These are phyloP conservation scores for Tetrapedia diversipes DNA, from an alignment of 2,888 invertebrate species.

Conservation along the genomic window DNA sequence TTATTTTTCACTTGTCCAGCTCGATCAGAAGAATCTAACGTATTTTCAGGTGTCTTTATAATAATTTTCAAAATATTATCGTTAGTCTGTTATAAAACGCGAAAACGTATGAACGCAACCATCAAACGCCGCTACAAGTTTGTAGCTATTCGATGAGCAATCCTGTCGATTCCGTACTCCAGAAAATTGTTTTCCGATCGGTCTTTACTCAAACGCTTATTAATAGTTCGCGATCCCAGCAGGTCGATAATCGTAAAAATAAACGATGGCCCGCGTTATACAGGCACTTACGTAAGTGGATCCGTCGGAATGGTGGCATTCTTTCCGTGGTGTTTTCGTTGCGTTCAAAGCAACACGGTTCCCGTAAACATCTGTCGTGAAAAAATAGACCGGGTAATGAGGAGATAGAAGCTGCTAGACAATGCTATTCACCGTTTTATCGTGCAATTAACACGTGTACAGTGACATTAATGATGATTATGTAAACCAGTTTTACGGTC, in stretches of 20 bases:
- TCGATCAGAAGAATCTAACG: too few species aligned
- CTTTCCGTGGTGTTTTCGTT: constrained; percentile 47
- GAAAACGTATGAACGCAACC: background rate
- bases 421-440: background rate
- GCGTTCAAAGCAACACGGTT: constrained; percentile 51
- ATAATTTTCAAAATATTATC: background rate
- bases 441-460: background rate
- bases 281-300: constrained; percentile 55
- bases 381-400: constrained; percentile 39
- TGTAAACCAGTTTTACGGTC: background rate
- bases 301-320: constrained; percentile 42
- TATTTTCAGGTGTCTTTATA: too few species aligned
- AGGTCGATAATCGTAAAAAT: constrained; percentile 68
- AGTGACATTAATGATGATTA: constrained; percentile 16
- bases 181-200: constrained; percentile 22
- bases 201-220: constrained; percentile 54
- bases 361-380: constrained; percentile 39
- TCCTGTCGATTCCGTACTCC: constrained; percentile 19
- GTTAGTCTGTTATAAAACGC: background rate
- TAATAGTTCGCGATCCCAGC: constrained; percentile 59
- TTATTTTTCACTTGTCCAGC: too few species aligned
- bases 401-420: background rate
- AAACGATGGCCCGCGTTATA: constrained; percentile 55
- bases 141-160: too few species aligned
- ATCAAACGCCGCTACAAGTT: too few species aligned